These are phyloP conservation scores for Notolepis coatsorum DNA, from an alignment of 2,797 vertebrate species.

Conservation along the genomic window DNA sequence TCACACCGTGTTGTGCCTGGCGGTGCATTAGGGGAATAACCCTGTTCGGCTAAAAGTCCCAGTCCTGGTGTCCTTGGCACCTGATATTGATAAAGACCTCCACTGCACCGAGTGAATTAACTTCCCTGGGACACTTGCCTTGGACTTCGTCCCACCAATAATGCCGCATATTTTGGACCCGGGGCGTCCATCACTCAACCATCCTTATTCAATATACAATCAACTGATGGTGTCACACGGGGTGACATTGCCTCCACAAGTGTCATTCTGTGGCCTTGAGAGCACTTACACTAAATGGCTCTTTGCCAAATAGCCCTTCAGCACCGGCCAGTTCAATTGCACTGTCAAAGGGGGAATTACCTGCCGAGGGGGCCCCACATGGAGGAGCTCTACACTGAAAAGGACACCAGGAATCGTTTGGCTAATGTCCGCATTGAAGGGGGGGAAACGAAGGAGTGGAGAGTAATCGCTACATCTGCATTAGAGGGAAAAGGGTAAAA, in stretches of 20 bases:
- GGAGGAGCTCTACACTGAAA: constrained; percentile 41
- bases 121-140: constrained; percentile 22
- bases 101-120: constrained; percentile 15
- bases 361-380: constrained; percentile 38
- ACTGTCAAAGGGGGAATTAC: constrained; percentile 68
- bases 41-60: constrained; percentile 7
- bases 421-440: constrained; percentile 57
- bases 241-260: constrained; percentile 75
- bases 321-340: constrained; percentile 59
- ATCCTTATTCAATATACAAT: constrained; percentile 67
- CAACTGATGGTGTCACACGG: constrained; percentile 68
- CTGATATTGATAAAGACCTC: constrained; percentile 42
- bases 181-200: constrained; percentile 24
- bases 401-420: constrained; percentile 56
- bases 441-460: constrained; percentile 28
- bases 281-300: constrained; percentile 75
- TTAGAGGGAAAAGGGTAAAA: constrained; percentile 14
- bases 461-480: constrained; percentile 48
- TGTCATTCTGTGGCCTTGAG: constrained; percentile 70
- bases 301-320: constrained; percentile 69
- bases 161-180: constrained; percentile 39
- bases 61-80: constrained; percentile 50
- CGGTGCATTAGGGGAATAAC: constrained; percentile 24
- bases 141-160: constrained; percentile 48
- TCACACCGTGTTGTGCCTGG: constrained; percentile 3